Evolutionary conservation across 1,140 invertebrate genomes (phyloP), one percentile per base, ranked within the genome.

Genomic region (Goniozus legneri): DNA sequence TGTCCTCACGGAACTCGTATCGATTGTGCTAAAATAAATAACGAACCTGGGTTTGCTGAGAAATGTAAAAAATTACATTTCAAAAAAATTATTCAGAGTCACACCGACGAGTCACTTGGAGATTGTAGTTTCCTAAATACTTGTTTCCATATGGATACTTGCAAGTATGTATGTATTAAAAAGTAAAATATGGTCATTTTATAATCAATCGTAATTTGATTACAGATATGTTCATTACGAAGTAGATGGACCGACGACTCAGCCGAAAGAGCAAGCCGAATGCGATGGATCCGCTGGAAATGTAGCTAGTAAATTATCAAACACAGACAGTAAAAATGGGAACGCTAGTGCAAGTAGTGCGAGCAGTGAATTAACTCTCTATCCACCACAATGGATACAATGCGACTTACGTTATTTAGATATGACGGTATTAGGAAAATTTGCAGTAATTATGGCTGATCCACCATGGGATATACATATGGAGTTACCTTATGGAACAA

Each of bases 391-490:
- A 71, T 98, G 95, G 95, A 89, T 98, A 42, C 93, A 97, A 64
- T 98, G 95, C 74, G 96, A 98, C 76, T 78, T 98, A 16, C 79
- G 96, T 45, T 94, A 88, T 69, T 82, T 98, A 24, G 95, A 98
- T 65, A 97, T 98, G 92, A 91, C 89, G 1, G 90, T 95, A 16
- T 77, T 98, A 59, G 95, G 87, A 33, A 94, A 94, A 76, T 95
- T 93, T 77, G 88, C 90, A 6, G 91, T 95, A 1, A 91, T 95
- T 48, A 95, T 95, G 91, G 91, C 91, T 21, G 95, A 97, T 78
- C 95, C 95, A 2, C 95, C 95, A 0, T 97, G 94, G 95, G 94
- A 97, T 69, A 98, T 98, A 54, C 95, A 98, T 68, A 96, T 96
- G 92, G 95, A 98, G 75, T 77, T 98, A 30, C 95, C 95, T 0